These are phyloP conservation scores for Zingel zingel DNA, from an alignment of 2,113 vertebrate genomes.

Conservation along the genomic window DNA sequence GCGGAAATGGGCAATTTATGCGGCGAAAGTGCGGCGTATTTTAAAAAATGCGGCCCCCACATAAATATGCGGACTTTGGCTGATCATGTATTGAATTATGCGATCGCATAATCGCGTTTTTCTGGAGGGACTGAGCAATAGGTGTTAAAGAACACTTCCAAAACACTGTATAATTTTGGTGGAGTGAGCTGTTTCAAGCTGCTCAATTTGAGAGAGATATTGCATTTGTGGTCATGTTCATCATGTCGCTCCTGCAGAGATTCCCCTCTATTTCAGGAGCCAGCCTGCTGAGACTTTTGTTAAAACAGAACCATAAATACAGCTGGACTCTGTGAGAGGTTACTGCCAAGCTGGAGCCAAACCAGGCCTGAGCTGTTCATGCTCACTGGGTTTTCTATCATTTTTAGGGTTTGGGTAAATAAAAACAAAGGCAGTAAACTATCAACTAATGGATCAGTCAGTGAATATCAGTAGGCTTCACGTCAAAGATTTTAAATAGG, in stretches of 20 bases:
- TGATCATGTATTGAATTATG: too few relatives aligned
- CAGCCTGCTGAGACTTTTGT: conserved; percentile 35
- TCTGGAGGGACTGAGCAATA: too few relatives aligned
- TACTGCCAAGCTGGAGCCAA: conserved; percentile 11
- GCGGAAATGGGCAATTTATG: too few relatives aligned
- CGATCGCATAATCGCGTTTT: too few relatives aligned
- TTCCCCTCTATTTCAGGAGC: conserved; percentile 35
- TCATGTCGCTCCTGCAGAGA: conserved; percentile 38
- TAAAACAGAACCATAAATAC: conserved; percentile 46
- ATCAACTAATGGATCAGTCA: conserved; percentile 1
- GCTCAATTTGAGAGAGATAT: conserved; percentile 14
- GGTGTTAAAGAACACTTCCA: neutral
- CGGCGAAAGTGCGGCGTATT: too few relatives aligned
- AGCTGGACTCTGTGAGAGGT: conserved; percentile 47
- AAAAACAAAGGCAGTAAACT: conserved; percentile 7
- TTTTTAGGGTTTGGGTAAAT: neutral
- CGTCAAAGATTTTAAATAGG: neutral
- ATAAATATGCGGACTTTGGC: too few relatives aligned
- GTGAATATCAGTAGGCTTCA: neutral
- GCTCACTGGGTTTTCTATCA: conserved; percentile 10
- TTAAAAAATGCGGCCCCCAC: too few relatives aligned
- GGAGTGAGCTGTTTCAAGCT: neutral
- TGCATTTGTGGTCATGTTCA: conserved; percentile 40
- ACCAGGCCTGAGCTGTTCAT: conserved; percentile 14
- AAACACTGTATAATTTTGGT: neutral